These are phyloP conservation scores for Atrina japonica DNA, from an alignment of 2,888 invertebrate species.

Conservation along the genomic window DNA sequence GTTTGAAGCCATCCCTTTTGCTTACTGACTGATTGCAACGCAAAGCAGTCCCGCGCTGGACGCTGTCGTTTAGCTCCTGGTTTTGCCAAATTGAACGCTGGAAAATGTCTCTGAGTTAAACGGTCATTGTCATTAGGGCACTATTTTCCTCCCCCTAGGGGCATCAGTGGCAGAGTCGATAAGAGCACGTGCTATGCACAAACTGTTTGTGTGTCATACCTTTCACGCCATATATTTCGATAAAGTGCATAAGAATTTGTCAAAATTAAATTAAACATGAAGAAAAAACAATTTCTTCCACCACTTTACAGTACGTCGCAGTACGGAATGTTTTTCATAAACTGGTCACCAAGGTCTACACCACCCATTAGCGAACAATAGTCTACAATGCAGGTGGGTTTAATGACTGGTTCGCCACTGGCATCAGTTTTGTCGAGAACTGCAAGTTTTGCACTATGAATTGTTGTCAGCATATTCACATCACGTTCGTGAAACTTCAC, in stretches of 20 bases:
- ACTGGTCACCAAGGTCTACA: constrained; percentile 36
- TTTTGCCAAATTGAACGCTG: background rate
- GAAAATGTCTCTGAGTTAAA: constrained; percentile 14
- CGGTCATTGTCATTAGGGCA: background rate
- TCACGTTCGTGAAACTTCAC: constrained; percentile 39
- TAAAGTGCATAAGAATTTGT: constrained; percentile 25
- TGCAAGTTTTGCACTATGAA: constrained; percentile 32
- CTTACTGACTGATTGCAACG: constrained; percentile 5
- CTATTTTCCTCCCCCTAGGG: constrained; percentile 3
- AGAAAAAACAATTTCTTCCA: constrained; percentile 41
- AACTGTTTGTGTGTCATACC: background rate
- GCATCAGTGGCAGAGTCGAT: constrained; percentile 1
- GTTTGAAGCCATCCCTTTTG: background rate
- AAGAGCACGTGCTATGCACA: background rate
- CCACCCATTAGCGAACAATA: constrained; percentile 39
- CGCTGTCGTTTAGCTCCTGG: constrained; percentile 16
- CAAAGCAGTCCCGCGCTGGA: constrained; percentile 17
- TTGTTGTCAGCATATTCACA: constrained; percentile 34
- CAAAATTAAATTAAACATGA: constrained; percentile 3
- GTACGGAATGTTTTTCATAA: constrained; percentile 7
- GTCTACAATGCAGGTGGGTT: constrained; percentile 29
- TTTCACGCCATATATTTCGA: constrained; percentile 4
- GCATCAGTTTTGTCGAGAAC: constrained; percentile 13
- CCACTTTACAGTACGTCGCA: constrained; percentile 42
- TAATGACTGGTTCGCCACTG: constrained; percentile 14